phyloP scores from a whole-genome alignment of 1,140 invertebrate species.

The Apocrypta bakeri region DNA sequence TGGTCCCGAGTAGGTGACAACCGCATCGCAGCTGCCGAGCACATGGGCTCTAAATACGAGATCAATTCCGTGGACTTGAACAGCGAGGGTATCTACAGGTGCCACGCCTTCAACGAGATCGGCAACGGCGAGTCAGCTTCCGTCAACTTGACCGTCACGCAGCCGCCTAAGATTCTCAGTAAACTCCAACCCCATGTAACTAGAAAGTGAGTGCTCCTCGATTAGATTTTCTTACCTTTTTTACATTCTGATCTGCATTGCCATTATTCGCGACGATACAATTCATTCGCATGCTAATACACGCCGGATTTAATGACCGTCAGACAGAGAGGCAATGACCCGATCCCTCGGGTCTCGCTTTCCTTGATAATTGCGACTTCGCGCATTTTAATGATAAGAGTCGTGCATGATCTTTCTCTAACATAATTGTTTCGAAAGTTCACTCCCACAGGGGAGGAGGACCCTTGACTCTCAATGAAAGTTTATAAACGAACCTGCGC shows the following conservation, averaged over 20 bases:
- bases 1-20: constrained; percentile 89
- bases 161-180: constrained; percentile 87
- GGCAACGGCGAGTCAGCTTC: constrained; percentile 89
- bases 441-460: background rate
- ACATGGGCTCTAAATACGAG: constrained; percentile 87
- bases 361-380: constrained; percentile 23
- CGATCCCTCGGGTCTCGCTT: constrained; percentile 3
- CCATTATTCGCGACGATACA: background rate
- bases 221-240: background rate
- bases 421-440: no score
- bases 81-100: constrained; percentile 91
- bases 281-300: no score
- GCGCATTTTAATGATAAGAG: constrained; percentile 42
- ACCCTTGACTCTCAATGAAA: constrained; percentile 40
- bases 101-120: constrained; percentile 91
- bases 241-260: background rate
- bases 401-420: constrained; percentile 34
- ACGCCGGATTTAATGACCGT: constrained; percentile 22
- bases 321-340: constrained; percentile 16
- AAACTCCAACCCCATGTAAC: constrained; percentile 90
- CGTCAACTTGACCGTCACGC: constrained; percentile 88
- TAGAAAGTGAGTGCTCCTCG: constrained; percentile 72
- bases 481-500: constrained; percentile 44
- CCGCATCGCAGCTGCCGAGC: constrained; percentile 78
- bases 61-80: constrained; percentile 88